Evolutionary conservation across 2,797 vertebrate genomes (phyloP), one percentile per base, ranked within the genome.

Genomic region (Rhinogobio ventralis): DNA sequence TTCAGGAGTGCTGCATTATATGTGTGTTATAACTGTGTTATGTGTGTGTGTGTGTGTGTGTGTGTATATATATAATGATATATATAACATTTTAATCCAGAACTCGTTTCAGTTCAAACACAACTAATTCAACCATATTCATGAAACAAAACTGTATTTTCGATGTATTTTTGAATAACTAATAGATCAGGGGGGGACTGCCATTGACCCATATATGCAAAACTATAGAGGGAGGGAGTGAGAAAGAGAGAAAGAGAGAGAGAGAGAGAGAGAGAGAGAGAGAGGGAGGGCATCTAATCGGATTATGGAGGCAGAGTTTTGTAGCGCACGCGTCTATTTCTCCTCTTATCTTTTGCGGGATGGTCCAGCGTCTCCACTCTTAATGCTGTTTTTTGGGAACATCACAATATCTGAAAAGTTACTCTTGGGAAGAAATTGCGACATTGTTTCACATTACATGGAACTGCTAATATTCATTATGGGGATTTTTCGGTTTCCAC

Each of bases 251-350:
- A 36, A 36, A 66, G 57, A 13, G 57, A 13, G 57, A 23, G 14
- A n/a, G 36, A 53, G 45, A 15, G 20, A 36, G 75, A 11, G 42
- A 23, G 83, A 11, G 19, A 28, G 57, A 67, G 45, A 68, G 79
- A 60, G 68, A 80, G 33, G 75, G 79, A 82, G 71, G 8, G 71
- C 83, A 88, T 91, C 69, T 96, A 96, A 97, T 96, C 95, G 94
- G 96, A 96, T 97, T 97, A 96, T 49, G 85, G 53, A 90, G 88
- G 90, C 87, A 73, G 87, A 93, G 85, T 93, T 94, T 75, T 92
- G 81, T 85, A 83, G 55, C 75, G 36, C 42, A 30, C 25, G 67
- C 75, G 92, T 84, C 86, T 89, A 81, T 92, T 77, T 92, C 89
- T 89, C 90, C 71, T 87, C 85, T 91, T 87, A 81, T 85, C 82